Evolutionary conservation across 2,113 vertebrate species (phyloP), one percentile per base, ranked within the genome.

Genomic region (Neotragus moschatus): DNA sequence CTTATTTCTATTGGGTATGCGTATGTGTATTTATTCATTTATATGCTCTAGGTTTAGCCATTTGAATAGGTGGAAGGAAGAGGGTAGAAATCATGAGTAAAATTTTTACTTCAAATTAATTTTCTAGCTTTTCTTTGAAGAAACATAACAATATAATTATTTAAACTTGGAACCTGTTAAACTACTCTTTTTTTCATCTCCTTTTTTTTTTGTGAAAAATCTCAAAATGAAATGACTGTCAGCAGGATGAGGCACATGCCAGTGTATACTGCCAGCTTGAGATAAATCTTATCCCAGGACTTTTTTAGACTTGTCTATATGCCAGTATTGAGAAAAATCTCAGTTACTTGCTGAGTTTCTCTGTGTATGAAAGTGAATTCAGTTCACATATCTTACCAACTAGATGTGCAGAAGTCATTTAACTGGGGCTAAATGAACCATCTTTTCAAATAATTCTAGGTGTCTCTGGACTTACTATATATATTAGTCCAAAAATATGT

Each of bases 201-300:
- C 28, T 4, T 26, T 30, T 85, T 89, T n/a, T 55, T 81, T 80
- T 96, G 70, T 80, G 51, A 96, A 98, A 60, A 75, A 84, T 97
- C 73, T 97, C 84, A 66, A 96, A 97, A 94, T 96, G 96, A 98
- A 96, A 94, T 99, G 98, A 98, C 99, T 98, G 99, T 98, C 96
- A 96, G 96, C 98, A 94, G 96, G 96, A 94, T 95, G 96, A 98
- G 97, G 94, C 98, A 97, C 98, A 97, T 98, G 99, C 96, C 98
- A 98, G 96, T 90, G 63, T 84, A 95, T 84, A 61, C 91, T 95
- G 97, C 97, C 98, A 98, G 93, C 93, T 97, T 84, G 86, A 96
- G 96, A 95, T 16, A 43, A 63, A 93, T 97, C 85, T 89, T 85
- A 91, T 95, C 95, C 86, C 70, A 97, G 86, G 25, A 85, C 86